These are phyloP conservation scores for Aplysina aerophoba DNA, from an alignment of 37 sponge, comb jelly and placozoan species.

Conservation along the genomic window DNA sequence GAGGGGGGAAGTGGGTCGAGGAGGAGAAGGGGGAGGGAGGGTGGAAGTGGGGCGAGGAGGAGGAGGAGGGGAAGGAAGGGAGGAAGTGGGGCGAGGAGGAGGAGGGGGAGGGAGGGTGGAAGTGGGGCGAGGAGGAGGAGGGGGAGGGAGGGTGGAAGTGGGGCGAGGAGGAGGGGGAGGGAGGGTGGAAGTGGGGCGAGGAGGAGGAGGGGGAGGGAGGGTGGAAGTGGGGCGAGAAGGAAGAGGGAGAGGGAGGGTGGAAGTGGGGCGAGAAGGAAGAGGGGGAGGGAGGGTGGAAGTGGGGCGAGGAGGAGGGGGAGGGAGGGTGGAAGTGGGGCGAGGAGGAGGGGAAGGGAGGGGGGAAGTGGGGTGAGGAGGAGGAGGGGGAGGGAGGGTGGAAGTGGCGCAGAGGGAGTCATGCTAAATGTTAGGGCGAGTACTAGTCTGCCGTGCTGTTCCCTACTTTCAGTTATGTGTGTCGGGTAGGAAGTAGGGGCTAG, in stretches of 20 bases:
- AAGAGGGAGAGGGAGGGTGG: neutral
- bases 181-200: neutral
- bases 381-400: neutral
- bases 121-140: conserved; percentile 39
- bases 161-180: neutral
- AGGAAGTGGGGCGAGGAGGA: conserved; percentile 75
- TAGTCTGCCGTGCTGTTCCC: too few species aligned
- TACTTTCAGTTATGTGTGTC: too few species aligned
- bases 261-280: neutral
- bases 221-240: neutral
- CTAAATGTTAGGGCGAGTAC: too few species aligned
- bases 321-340: neutral
- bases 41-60: conserved; percentile 50
- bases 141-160: too few species aligned
- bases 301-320: neutral
- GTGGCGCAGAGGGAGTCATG: neutral
- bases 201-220: neutral
- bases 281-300: neutral
- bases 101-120: conserved; percentile 63
- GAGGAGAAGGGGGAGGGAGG: neutral
- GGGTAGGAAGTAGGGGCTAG: too few species aligned
- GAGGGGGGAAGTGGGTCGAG: too few species aligned
- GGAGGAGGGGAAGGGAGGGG: conserved; percentile 20
- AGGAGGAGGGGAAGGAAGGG: conserved; percentile 59
- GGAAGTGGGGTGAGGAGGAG: too few species aligned